Percentiles rank a stretch among this genome's conserved stretches.
Conservation (phyloP, 2,888 invertebrate species). For the Pterobdella sp. region DNA sequence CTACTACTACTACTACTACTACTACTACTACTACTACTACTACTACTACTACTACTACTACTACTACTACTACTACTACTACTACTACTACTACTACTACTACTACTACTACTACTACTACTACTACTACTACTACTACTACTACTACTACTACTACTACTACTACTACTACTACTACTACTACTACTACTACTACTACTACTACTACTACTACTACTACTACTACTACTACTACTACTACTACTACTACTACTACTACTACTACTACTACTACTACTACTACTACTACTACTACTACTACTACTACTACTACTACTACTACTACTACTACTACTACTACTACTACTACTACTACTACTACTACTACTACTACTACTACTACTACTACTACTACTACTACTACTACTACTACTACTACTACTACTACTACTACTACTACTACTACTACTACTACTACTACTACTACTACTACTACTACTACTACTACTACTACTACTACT, state of each 20-base stretch:
- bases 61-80: conserved; percentile 14
- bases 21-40: conserved; percentile 29
- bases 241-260: conserved; percentile 22
- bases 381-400: conserved; percentile 24
- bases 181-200: not conserved
- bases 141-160: not conserved
- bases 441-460: conserved; percentile 24
- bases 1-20: not conserved
- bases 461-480: conserved; percentile 29
- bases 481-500: conserved; percentile 29
- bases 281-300: conserved; percentile 21
- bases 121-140: conserved; percentile 11
- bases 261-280: conserved; percentile 22
- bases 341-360: conserved; percentile 22
- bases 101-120: not conserved
- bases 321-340: conserved; percentile 17
- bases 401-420: conserved; percentile 25
- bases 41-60: conserved; percentile 29
- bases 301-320: conserved; percentile 22
- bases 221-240: conserved; percentile 22
- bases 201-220: conserved; percentile 13
- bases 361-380: conserved; percentile 25
- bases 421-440: conserved; percentile 23
- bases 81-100: not conserved
- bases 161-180: not conserved